Base-by-base conservation (phyloP, 1,140 invertebrate species). In the Sycobia sp. region DNA sequence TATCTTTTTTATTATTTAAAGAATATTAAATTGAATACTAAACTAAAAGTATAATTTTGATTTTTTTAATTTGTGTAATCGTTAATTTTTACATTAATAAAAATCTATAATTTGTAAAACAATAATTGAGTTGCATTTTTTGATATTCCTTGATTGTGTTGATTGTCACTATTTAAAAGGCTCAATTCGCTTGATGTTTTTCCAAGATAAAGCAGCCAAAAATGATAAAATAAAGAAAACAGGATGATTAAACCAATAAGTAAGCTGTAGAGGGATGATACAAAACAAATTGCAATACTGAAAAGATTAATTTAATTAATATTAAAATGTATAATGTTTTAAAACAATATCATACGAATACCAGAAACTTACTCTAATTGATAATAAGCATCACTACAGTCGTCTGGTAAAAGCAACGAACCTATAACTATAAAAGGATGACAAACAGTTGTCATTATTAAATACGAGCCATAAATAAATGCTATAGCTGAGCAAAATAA, bases 351-450 rank as follows among this genome's bases (percentile, higher is more conserved):
- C 53, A 29, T 60, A 25, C 25, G 29, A 56, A 56, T 4, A 60
- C 34, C 34, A 9, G 41, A 68, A 70, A 82, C 86, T 82, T 83
- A 90, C 88, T 86, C 80, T 66, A 86, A 84, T 62, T 88, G 83
- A 76, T 85, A 82, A 76, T 89, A 90, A 8, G 88, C 88, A 76
- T 90, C 87, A 61, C 85, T 86, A 74, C 89, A 91, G 68, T 90
- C 86, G 71, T 89, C 86, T 4, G 89, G 89, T 69, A 91, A 72
- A 38, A 90, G 77, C 62, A 90, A 80, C 9, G 82, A 82, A 29
- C 84, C 86, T 70, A 86, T 84, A 9, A 88, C 71, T 71, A 85
- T 81, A 67, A 87, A 88, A 2, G 88, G 88, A 78, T 89, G 87
- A 69, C 89, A 91, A 2, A 90, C 84, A 29, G 86, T 88, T 3